A percentile compares a stretch with the other conserved stretches of the same genome.
These are phyloP conservation scores for Glaucopsyche alexis DNA, from an alignment of 2,888 invertebrate species.

Conservation along the genomic window DNA sequence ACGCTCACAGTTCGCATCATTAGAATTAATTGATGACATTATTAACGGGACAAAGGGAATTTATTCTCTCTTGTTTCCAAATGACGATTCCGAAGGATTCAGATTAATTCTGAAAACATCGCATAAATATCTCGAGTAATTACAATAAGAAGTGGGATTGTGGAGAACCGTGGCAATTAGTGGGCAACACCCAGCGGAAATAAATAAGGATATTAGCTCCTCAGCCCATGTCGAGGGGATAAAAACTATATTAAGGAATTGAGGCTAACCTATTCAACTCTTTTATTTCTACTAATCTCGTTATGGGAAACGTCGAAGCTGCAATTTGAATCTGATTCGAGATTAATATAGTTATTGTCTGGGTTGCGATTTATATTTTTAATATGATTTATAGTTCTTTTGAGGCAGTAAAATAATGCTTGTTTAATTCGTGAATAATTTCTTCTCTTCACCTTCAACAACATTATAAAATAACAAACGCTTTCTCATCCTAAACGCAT, in stretches of 20 bases:
- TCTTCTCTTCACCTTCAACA: too few species aligned
- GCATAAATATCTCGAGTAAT: constrained; percentile 47
- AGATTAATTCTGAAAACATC: constrained; percentile 43
- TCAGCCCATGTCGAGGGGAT: constrained; percentile 53
- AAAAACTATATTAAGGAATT: constrained; percentile 64
- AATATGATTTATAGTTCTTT: neutral
- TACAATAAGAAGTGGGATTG: constrained; percentile 53
- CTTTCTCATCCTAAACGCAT: too few species aligned
- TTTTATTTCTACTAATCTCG: constrained; percentile 32
- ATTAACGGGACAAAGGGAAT: constrained; percentile 32
- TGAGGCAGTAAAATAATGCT: too few species aligned
- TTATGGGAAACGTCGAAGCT: constrained; percentile 44
- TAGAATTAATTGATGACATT: constrained; percentile 28
- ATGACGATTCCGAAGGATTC: constrained; percentile 29
- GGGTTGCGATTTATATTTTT: neutral
- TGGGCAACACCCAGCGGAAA: constrained; percentile 73
- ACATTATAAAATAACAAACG: too few species aligned
- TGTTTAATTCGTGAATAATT: too few species aligned
- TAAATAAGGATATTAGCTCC: constrained; percentile 73
- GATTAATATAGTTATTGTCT: constrained; percentile 3
- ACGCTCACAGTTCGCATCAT: constrained; percentile 24
- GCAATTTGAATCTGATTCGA: constrained; percentile 7
- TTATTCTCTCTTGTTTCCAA: constrained; percentile 31
- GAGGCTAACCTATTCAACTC: constrained; percentile 41
- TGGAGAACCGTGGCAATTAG: constrained; percentile 75